These are phyloP conservation scores for Aegypius monachus DNA, from an alignment of 2,113 vertebrate species.

Conservation along the genomic window DNA sequence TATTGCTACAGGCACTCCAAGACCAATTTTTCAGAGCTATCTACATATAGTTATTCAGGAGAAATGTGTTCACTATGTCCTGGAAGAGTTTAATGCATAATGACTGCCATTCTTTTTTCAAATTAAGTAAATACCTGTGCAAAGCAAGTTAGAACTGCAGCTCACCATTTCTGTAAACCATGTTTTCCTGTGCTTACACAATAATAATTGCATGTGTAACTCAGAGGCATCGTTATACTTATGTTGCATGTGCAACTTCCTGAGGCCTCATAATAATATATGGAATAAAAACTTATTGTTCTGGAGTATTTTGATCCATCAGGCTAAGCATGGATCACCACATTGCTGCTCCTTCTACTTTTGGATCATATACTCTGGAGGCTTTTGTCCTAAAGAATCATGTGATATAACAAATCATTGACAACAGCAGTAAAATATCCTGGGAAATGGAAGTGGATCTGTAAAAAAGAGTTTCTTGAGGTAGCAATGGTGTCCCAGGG, in stretches of 20 bases:
- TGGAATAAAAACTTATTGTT: background rate
- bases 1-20: background rate
- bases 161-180: background rate
- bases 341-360: background rate
- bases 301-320: background rate
- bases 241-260: background rate
- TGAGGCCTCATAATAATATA: background rate
- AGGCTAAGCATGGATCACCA: background rate
- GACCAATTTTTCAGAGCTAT: constrained; percentile 19
- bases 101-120: background rate
- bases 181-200: background rate
- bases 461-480: background rate
- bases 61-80: background rate
- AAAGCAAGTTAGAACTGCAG: background rate
- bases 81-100: background rate
- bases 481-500: background rate
- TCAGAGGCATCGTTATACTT: background rate
- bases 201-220: background rate
- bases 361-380: background rate
- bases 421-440: background rate
- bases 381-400: background rate
- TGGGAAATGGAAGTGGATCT: background rate
- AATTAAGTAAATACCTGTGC: background rate
- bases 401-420: accelerated
- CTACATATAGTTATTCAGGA: background rate